Conservation (phyloP, 2,113 vertebrate species). For the Bubo bubo region DNA sequence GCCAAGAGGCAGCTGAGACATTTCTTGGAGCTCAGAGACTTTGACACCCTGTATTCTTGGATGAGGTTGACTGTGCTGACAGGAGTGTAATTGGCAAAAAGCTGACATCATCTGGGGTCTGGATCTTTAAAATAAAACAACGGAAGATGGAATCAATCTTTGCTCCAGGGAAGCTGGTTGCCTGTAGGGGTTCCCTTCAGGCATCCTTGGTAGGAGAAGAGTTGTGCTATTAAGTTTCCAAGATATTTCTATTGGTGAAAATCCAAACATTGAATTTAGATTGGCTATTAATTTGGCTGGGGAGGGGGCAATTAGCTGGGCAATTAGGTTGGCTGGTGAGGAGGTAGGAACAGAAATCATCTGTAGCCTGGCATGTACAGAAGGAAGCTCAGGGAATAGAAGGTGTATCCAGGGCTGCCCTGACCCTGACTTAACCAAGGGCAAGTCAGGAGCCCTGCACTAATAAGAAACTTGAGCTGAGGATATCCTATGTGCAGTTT, state of each 20-base stretch:
- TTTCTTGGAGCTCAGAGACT: slow-evolving; percentile 3
- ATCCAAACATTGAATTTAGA: neutral
- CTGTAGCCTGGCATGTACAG: neutral
- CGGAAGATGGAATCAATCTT: neutral
- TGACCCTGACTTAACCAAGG: neutral
- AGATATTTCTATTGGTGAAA: neutral
- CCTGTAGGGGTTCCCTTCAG: neutral
- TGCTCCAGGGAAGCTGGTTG: neutral
- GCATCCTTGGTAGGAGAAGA: neutral
- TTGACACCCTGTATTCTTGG: neutral
- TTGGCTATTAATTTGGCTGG: neutral
- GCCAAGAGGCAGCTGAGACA: neutral
- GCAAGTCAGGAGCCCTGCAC: neutral
- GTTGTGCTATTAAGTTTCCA: neutral
- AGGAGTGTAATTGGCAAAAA: neutral
- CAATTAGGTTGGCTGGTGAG: neutral
- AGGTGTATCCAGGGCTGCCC: neutral
- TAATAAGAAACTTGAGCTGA: neutral
- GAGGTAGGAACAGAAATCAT: neutral
- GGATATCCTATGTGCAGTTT: neutral
- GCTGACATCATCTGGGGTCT: neutral
- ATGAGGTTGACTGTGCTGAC: neutral
- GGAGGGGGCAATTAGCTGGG: neutral
- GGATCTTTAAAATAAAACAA: slow-evolving; percentile 16
- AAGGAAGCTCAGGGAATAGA: neutral